A percentile compares a stretch with the other conserved stretches of the same genome.
Conservation (phyloP, 2,797 vertebrate genomes). For the Triplophysa yarkandensis region DNA sequence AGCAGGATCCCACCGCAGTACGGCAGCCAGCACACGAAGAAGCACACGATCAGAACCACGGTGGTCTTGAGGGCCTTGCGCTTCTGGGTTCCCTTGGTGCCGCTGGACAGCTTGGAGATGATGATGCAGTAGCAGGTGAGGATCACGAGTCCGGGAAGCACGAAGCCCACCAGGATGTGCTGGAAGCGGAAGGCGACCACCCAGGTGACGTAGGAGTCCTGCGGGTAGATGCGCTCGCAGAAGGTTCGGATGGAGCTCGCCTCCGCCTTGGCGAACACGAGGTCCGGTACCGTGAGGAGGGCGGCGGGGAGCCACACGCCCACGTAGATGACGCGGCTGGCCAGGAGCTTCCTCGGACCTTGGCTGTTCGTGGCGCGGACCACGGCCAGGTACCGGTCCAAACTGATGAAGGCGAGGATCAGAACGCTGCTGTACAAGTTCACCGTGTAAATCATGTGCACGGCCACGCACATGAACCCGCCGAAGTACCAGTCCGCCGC, state of each 20-base stretch:
- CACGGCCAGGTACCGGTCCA: constrained; percentile 96
- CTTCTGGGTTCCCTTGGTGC: constrained; percentile 93
- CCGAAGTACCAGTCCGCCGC: constrained; percentile 90
- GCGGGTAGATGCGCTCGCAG: constrained; percentile 89
- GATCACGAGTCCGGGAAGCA: constrained; percentile 91
- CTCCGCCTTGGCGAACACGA: constrained; percentile 85
- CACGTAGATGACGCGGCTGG: constrained; percentile 87
- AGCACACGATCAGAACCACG: constrained; percentile 90
- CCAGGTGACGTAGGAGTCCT: constrained; percentile 74
- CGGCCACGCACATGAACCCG: constrained; percentile 81
- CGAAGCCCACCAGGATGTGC: constrained; percentile 90
- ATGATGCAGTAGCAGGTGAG: constrained; percentile 95
- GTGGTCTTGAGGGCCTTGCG: constrained; percentile 94
- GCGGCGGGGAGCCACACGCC: constrained; percentile 86
- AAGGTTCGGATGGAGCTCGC: constrained; percentile 72
- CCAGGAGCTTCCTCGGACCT: constrained; percentile 86
- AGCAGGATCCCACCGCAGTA: constrained; percentile 89
- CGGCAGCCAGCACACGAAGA: constrained; percentile 96
- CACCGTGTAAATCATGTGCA: constrained; percentile 95
- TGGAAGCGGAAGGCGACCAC: constrained; percentile 87
- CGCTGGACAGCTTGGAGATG: constrained; percentile 87
- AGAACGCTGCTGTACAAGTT: constrained; percentile 97
- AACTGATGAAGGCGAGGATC: constrained; percentile 96
- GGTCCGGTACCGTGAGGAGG: constrained; percentile 89
- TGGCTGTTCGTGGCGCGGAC: constrained; percentile 93